Evolutionary conservation across 1,140 invertebrate species (phyloP), one percentile per base, ranked within the genome.

Genomic region (Nomia melanderi): DNA sequence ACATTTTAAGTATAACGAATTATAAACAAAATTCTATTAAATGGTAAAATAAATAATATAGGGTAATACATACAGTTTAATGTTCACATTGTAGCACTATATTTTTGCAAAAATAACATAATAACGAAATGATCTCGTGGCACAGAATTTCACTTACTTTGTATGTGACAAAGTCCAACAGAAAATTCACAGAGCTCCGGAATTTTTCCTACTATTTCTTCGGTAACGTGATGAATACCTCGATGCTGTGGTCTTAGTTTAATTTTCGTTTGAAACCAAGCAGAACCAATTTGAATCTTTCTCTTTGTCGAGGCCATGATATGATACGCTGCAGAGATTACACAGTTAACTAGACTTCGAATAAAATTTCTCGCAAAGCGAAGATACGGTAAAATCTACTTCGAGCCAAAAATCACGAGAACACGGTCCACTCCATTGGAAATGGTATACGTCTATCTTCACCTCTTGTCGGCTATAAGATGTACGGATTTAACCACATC

Each of bases 251-350:
- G 97, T 91, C 97, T 95, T 88, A 99, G 94, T 93, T 98, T 98
- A 90, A 99, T 96, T 94, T 98, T 98, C 92, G 96, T 96, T 93
- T 99, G 98, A 94, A 98, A 98, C 98, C 98, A 99, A 92, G 97
- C 97, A 91, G 96, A 97, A 91, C 96, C 96, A 90, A 97, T 97
- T 94, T 98, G 97, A 92, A 98, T 96, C 91, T 96, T 96, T 93
- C 95, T 94, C 87, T 94, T 95, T 90, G 96, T 96, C 90, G 96
- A 97, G 94, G 96, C 96, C 96, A 97, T 97, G 93, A 76, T 79
- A 79, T 69, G 77, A 66, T 76, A 62, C 36, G 54, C 72, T 74
- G 54, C 27, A 79, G 71, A 66, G 56, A 76, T 69, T 65, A 57
- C 71, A 78, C 72, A 47, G 41, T 62, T 69, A 76, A 63, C 60